A percentile compares a stretch with the other conserved stretches of the same genome.
Evolutionary conservation across 2,113 vertebrate species (phyloP).

Genomic region (Megaceryle maxima): DNA sequence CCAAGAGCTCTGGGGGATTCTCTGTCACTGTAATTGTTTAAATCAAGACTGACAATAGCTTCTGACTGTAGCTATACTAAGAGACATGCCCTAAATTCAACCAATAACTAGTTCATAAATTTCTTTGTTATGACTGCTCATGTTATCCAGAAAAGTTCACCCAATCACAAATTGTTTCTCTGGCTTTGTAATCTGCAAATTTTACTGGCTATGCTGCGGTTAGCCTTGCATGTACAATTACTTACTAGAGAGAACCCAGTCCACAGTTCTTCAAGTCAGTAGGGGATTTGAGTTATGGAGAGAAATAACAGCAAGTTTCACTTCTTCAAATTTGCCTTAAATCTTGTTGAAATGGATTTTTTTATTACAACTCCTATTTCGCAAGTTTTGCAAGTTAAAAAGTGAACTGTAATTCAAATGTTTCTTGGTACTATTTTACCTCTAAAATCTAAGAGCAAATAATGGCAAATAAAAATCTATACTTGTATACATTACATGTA

Average conservation of each 20-base stretch:
- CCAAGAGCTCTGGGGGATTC: not conserved
- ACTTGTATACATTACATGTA: not conserved
- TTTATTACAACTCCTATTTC: not conserved
- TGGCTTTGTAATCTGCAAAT: not conserved
- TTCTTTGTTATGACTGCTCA: not conserved
- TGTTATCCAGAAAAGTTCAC: not conserved
- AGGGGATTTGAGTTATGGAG: not conserved
- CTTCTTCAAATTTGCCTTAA: not conserved
- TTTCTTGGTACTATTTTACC: not conserved
- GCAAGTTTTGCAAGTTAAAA: not conserved
- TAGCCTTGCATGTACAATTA: not conserved
- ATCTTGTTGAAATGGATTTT: not conserved
- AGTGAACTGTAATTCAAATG: not conserved
- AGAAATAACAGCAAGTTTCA: not conserved
- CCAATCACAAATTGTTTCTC: not conserved
- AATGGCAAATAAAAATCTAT: not conserved
- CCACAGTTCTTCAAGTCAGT: not conserved
- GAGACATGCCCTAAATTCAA: not conserved
- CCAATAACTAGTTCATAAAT: not conserved
- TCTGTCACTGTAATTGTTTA: not conserved
- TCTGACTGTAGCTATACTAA: not conserved
- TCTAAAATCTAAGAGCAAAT: not conserved
- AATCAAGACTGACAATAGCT: not conserved
- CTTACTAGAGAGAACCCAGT: not conserved
- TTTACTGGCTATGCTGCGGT: not conserved